Conservation (phyloP, 2,888 invertebrate genomes). For the Agrotis puta region DNA sequence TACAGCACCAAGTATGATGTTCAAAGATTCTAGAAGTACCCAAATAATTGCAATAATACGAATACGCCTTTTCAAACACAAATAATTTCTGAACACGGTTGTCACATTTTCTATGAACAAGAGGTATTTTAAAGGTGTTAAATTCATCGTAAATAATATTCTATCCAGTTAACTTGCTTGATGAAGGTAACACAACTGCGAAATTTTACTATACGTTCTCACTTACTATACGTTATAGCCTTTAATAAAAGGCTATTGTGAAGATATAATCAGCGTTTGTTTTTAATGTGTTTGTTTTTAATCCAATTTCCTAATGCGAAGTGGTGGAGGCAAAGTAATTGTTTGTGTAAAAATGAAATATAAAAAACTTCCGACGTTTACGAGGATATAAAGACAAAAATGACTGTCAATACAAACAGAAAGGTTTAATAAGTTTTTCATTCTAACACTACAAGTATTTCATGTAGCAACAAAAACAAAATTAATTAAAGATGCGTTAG, state of each 20-base stretch:
- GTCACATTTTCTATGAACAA: slow-evolving; percentile 61
- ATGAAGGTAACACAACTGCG: background rate
- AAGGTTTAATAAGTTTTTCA: too few relatives aligned
- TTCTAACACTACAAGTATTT: too few relatives aligned
- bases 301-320: slow-evolving; percentile 41
- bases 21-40: slow-evolving; percentile 24
- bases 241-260: slow-evolving; percentile 2
- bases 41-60: slow-evolving; percentile 40
- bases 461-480: too few relatives aligned
- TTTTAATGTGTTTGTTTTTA: slow-evolving; percentile 37
- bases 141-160: slow-evolving; percentile 48
- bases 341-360: background rate
- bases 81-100: slow-evolving; percentile 66
- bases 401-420: too few relatives aligned
- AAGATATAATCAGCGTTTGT: slow-evolving; percentile 4
- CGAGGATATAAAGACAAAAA: background rate
- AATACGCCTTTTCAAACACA: slow-evolving; percentile 35
- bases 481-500: too few relatives aligned
- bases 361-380: background rate
- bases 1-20: background rate
- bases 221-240: too few relatives aligned
- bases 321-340: slow-evolving; percentile 34
- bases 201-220: background rate
- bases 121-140: slow-evolving; percentile 57
- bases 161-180: background rate